Base-by-base conservation (phyloP, 2,113 vertebrate genomes). In the human region DNA sequence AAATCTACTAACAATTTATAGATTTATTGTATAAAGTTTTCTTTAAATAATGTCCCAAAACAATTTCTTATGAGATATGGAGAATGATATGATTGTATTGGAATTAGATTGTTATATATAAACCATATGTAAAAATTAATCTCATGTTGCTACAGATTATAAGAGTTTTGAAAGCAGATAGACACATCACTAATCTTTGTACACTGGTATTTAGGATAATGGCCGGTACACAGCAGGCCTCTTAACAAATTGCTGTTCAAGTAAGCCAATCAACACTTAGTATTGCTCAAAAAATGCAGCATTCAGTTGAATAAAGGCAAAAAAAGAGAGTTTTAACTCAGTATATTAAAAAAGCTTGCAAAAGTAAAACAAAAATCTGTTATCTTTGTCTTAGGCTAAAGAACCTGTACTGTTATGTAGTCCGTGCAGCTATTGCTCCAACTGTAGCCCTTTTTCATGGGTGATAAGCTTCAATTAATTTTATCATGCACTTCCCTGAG, bases 391-490 rank as follows among this genome's bases (percentile, higher is more conserved):
- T 45, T 59, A 4, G 7, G 22, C 75, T 35, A 11, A 64, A 86
- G 86, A 73, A 68, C 27, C 45, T 16, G 35, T 13, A 50, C 27
- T 9, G 40, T 8, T 23, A 27, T 0, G 0, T 6, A 35, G 25
- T 22, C 13, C 2, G 52, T 0, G 22, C 38, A 4, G 64, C 70
- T 38, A 25, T 1, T 4, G 23, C 43, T 55, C 10, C 32, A 38
- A 30, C 6, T 25, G 27, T 0, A 61, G 48, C n/a, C 35, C 25
- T 79, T 57, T 35, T 59, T 38, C 68, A 84, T 43, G 89, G 72
- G 30, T 40, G 73, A 84, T 81, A 93, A 64, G 76, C 90, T 96
- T 93, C 48, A 76, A 8, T 92, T 68, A 93, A 66, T 94, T 84
- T 66, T 91, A 79, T 95, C 93, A 27, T 4, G 17, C 35, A 40